Evolutionary conservation across 2,113 vertebrate genomes (phyloP), one percentile per base, ranked within the genome.

Genomic region (Pterocles gutturalis): DNA sequence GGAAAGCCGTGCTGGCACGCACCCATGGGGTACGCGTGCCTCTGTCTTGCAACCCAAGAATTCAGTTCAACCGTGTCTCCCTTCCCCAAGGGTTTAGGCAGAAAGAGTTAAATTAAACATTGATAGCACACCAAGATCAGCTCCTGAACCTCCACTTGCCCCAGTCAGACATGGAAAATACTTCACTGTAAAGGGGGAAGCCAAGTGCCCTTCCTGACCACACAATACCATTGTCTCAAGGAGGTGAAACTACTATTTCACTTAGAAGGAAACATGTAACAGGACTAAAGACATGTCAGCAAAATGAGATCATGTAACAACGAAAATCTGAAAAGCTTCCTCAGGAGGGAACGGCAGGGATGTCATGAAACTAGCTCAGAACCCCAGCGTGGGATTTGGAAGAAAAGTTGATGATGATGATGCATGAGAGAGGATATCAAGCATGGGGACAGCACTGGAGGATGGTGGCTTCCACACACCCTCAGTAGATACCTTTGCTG

Each of bases 21-120:
- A 24, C 11, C 41, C 22, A 7, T 10, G 1, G 4, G 25, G 34
- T 20, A n/a, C 11, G 3, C 5, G 2, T 2, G 5, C 7, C 28
- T 46, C 24, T 34, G 16, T 29, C 19, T 41, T 64, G 57, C 28
- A 67, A 38, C 25, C 14, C 13, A 71, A 72, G 43, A 34, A 28
- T 28, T 58, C 3, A 9, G 28, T n/a, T 62, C n/a, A 64, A 14
- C n/a, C 2, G 1, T 13, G 15, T 7, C n/a, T 82, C 36, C 43
- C 11, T 21, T 58, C 25, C 51, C 36, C 28, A 31, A 41, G 11
- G 17, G 36, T 51, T 58, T 25, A 75, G 34, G 31, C 20, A 13
- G 29, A 55, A 66, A 45, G 41, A 70, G 31, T 31, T 65, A 66
- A 73, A 1, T 24, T 25, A 29, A 17, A n/a, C 3, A 5, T 34